These are phyloP conservation scores for Corythoichthys intestinalis DNA, from an alignment of 2,113 vertebrate genomes.

Conservation along the genomic window DNA sequence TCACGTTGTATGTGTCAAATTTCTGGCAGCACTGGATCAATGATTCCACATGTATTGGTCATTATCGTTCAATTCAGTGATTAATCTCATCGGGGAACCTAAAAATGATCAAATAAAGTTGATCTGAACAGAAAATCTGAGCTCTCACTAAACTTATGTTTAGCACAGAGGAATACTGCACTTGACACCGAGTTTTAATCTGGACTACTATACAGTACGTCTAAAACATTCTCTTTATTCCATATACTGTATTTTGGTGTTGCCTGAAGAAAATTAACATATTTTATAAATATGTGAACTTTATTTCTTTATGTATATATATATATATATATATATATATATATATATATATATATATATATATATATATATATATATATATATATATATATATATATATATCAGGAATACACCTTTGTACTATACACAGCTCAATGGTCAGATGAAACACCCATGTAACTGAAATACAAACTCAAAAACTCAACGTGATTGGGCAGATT, in stretches of 20 bases:
- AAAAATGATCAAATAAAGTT: constrained; percentile 22
- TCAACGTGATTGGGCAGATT: too few relatives aligned
- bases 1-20: constrained; percentile 16
- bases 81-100: constrained; percentile 7
- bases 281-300: too few relatives aligned
- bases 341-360: too few relatives aligned
- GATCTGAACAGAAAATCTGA: constrained; percentile 13
- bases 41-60: background rate
- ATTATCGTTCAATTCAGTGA: constrained; percentile 11
- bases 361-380: too few relatives aligned
- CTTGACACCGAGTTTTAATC: constrained; percentile 26
- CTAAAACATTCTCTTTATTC: constrained; percentile 21
- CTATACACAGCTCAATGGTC: too few relatives aligned
- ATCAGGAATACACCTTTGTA: too few relatives aligned
- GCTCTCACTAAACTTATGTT: constrained; percentile 16
- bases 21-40: constrained; percentile 2
- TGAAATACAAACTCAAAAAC: too few relatives aligned
- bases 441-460: too few relatives aligned
- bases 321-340: too few relatives aligned
- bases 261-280: background rate
- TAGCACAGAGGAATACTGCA: constrained; percentile 11
- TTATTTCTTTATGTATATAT: too few relatives aligned
- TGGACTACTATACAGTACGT: constrained; percentile 5
- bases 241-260: constrained; percentile 21
- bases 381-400: too few relatives aligned